Base-by-base conservation (phyloP, 2,797 vertebrate genomes). In the Rousettus madagascariensis region DNA sequence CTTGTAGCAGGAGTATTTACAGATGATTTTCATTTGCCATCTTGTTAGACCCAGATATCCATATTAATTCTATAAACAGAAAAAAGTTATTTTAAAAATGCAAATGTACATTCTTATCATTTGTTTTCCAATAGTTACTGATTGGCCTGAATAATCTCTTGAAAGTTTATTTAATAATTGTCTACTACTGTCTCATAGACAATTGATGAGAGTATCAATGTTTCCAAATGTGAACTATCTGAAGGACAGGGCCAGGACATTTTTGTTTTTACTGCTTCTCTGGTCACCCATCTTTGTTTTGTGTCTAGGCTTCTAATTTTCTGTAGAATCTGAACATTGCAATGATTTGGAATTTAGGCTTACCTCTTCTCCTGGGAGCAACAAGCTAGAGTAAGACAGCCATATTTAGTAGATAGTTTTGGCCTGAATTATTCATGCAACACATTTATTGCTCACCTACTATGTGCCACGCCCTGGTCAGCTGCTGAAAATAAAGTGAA, bases 1-100 rank as follows among this genome's bases (percentile, higher is more conserved):
- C 51, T 84, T 95, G 59, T 55, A 95, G 71, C 13, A 85, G 49
- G 28, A 91, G 24, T 93, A 86, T 20, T 38, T 86, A 53, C 16
- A 95, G 55, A 59, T 69, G 63, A 89, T 41, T 89, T 95, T 82
- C 41, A 72, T 71, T 93, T 77, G 69, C 36, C 86, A 26, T 66
- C 43, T 61, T 83, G 63, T 83, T 28, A 83, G 66, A 80, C 59
- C 36, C 63, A 91, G 75, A 90, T 77, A 90, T 30, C 12, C 13
- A 63, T 33, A 65, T 53, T 65, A 87, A 83, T 63, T 83, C 61
- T 59, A 66, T 53, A 89, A 84, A 36, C 12, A 57, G 71, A 59
- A 93, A 55, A 30, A 72, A 20, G 33, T 71, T 83, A 93, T 68
- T 78, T 88, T 19, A 12, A 91, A 95, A 80, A 57, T 72, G 26